Base-by-base conservation (phyloP, 2,888 invertebrate species). In the Synanthedon formicaeformis region DNA sequence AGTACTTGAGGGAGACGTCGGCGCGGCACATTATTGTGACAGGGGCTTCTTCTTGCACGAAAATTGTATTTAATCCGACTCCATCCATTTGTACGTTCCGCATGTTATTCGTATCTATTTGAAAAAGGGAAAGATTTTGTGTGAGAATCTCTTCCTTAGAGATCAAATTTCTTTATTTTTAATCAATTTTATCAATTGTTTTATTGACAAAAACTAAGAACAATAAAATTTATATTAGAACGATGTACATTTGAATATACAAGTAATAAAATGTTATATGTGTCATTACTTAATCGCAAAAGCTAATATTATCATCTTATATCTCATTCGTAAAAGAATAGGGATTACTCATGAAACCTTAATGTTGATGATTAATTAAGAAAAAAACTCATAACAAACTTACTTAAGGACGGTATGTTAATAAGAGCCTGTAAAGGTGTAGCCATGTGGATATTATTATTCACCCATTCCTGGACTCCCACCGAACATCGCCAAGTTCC, bases 401-500 rank as follows among this genome's bases (percentile, higher is more conserved):
- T 54, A 69, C 67, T 52, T 53, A 53, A 57, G 4, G 54, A 48
- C 1, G 61, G 51, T 12, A 83, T 74, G 52, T 73, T 78, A 8
- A 86, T 72, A 48, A 86, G 63, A 1, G 86, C 86, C 57, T 86
- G 86, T 72, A 86, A 64, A 0, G 86, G 80, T 0, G 73, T 67
- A 48, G 66, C 65, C 51, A 68, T 69, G 2, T 55, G 59, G 1
- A 76, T 57, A 0, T 34, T 16, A 23, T 54, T 67, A 1, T 67
- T 75, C 0, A 60, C 73, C 68, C 71, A 64, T 55, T 72, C 68
- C 16, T 73, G 72, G 0, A 83, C 66, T 1, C 88, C 88, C 2
- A 89, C 71, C 0, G 82, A 81, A 54, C 89, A 89, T 6, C 85
- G 71, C 89, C 89, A 89, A 2, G 77, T 76, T 1, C 75, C 76